Percentiles rank a stretch among this genome's conserved stretches.
Conservation (phyloP, 2,888 invertebrate species). For the Onthophagus sagittarius region DNA sequence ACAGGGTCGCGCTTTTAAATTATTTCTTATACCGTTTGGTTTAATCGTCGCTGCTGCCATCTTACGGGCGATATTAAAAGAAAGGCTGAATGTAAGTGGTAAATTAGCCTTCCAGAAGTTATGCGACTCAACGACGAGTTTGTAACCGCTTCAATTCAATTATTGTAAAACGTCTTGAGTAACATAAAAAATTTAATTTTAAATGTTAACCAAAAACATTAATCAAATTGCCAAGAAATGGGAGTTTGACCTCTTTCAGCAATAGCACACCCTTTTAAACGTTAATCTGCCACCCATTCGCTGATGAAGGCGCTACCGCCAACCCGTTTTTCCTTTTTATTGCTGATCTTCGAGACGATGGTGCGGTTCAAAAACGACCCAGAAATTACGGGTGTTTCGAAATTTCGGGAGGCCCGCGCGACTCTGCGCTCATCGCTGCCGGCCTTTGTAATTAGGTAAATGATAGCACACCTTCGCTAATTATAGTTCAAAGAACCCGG, state of each 20-base stretch:
- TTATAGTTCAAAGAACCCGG: slow-evolving; percentile 33
- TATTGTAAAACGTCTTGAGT: background rate
- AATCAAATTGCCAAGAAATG: background rate
- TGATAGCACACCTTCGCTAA: slow-evolving; percentile 38
- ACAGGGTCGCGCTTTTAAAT: background rate
- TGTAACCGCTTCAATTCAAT: background rate
- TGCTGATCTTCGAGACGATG: slow-evolving; percentile 1
- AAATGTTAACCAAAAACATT: background rate
- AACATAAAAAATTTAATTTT: too few species aligned
- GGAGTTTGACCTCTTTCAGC: background rate
- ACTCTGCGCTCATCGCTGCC: background rate
- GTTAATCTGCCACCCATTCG: background rate
- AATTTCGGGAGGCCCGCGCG: background rate
- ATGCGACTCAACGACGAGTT: background rate
- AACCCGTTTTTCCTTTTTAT: background rate
- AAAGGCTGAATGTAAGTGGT: background rate
- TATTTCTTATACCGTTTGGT: background rate
- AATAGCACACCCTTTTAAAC: background rate
- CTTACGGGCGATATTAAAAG: background rate
- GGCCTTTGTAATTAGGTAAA: slow-evolving; percentile 34
- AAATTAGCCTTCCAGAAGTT: background rate
- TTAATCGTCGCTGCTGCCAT: background rate
- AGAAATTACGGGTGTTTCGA: slow-evolving; percentile 6
- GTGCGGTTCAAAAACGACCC: background rate
- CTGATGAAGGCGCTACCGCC: background rate